Evolutionary conservation across 2,113 vertebrate species (phyloP), one percentile per base, ranked within the genome.

Genomic region (Potamarius usumacintae): DNA sequence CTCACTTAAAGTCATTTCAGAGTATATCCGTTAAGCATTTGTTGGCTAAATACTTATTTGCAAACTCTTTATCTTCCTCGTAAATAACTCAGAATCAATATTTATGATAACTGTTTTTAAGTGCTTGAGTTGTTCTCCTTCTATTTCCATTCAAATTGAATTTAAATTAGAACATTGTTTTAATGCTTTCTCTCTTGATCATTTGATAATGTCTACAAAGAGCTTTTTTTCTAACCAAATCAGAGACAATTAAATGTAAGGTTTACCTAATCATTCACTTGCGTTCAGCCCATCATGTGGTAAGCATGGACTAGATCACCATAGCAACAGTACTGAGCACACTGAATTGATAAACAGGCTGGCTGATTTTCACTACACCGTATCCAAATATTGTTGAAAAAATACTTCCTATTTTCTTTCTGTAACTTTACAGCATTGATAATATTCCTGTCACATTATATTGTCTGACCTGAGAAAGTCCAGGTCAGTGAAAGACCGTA

Each of bases 281-380:
- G 55, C 76, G 52, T 85, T 82, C 62, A 52, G 12, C 42, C 7
- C 82, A 83, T 53, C 71, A 65, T 87, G 89, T 89, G 71, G 80
- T 52, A 60, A 74, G 85, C 63, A 81, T 55, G 17, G 52, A 62
- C 80, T 74, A 53, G 62, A 90, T 94, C 90, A 91, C 92, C 88
- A 93, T 94, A 88, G 91, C 81, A 92, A 93, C 91, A 0, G 76
- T 27, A 48, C 34, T 76, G 55, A 81, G 50, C 15, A 79, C 92
- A 88, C 62, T 60, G 50, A 80, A 63, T 74, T 72, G 8, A 7
- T 86, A 63, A 81, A 48, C 57, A 25, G 79, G 80, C 34, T 72
- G 86, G 62, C 88, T 87, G 87, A 62, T 17, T 77, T 48, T 69
- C 50, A 83, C 18, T 34, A 83, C 65, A 71, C 67, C 17, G 72